These are phyloP conservation scores for Lepidochrysops patricia DNA, from an alignment of 2,888 invertebrate species.

Conservation along the genomic window DNA sequence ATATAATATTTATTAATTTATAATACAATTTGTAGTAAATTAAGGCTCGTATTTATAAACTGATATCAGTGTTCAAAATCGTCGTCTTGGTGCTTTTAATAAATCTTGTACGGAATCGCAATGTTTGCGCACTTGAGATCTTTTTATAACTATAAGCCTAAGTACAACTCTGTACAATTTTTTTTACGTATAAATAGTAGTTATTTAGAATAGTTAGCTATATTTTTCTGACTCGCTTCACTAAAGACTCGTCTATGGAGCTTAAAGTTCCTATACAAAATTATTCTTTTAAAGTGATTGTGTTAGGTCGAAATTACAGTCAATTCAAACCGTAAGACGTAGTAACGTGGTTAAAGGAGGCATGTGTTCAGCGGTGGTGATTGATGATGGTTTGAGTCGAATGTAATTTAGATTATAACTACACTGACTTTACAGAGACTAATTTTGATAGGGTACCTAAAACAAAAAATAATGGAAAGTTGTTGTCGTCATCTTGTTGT, in stretches of 20 bases:
- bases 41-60: no score
- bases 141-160: no score
- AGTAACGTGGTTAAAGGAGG: not conserved
- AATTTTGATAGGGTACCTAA: not conserved
- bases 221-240: not conserved
- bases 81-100: no score
- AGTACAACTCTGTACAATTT: no score
- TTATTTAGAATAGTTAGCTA: not conserved
- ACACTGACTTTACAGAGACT: not conserved
- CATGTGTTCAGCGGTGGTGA: not conserved
- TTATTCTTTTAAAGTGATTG: not conserved
- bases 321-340: not conserved
- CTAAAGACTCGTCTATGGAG: not conserved
- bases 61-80: no score
- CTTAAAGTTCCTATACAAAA: not conserved
- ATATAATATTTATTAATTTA: no score
- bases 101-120: no score
- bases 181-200: not conserved
- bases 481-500: not conserved
- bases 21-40: no score
- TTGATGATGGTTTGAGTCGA: not conserved
- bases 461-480: not conserved
- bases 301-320: not conserved
- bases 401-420: not conserved
- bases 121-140: no score